Base-by-base conservation (phyloP, 1,140 invertebrate genomes). In the Heliconius hermathena region DNA sequence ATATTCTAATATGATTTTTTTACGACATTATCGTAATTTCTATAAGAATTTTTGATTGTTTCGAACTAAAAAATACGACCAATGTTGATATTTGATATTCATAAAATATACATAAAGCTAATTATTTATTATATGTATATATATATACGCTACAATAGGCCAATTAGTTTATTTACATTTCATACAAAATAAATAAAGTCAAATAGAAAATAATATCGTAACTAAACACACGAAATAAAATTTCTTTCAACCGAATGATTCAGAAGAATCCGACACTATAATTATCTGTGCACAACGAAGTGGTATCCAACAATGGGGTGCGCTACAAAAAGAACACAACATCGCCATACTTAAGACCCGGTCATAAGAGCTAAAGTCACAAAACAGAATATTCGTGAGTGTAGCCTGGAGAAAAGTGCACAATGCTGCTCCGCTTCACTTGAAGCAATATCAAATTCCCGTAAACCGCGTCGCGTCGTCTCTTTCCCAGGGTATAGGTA, bases 381-480 rank as follows among this genome's bases (percentile, higher is more conserved):
- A 29, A 71, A 41, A 70, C 49, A 22, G 60, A 54, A 76, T 71
- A 70, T 79, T 70, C 73, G 66, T 49, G 73, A 74, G n/a, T 22
- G 38, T 73, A 66, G 71, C 74, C 73, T 73, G 60, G 41, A 74
- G 60, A 79, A 76, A 76, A 79, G 78, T 75, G 78, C 78, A 79
- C 78, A 79, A 79, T 76, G 74, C 78, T 79, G 73, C 78, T 71
- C 22, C 78, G 78, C 78, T 79, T 72, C 78, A 79, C 78, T 79
- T 79, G 78, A 79, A 36, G 78, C 74, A 79, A 79, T 79, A 79
- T 79, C 78, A 79, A 79, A 76, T 79, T 79, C 78, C 78, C 78
- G 73, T 74, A 78, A 72, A 78, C 71, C 77, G 52, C 72, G 72
- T 71, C 77, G 77, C 71, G 57, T 52, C 72, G 60, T 18, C 60